Base-by-base conservation (phyloP, 2,113 vertebrate genomes). In the Myiagra hebetior region DNA sequence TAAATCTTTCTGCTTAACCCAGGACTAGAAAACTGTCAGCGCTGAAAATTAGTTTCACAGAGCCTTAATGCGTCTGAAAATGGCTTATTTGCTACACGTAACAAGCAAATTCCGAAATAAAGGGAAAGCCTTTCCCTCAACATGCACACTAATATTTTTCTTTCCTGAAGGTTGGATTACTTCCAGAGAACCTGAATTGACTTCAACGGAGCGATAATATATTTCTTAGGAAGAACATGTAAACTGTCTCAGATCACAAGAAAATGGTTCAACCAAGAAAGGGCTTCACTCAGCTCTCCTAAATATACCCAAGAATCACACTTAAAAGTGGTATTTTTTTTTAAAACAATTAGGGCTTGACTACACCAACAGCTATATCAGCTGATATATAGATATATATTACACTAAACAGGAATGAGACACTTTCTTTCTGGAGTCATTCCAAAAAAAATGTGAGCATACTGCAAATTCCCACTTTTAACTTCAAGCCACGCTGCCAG, bases 141-240 rank as follows among this genome's bases (percentile, higher is more conserved):
- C 65, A 78, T 7, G 6, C 76, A 59, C 79, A 74, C 64, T 87
- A 94, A 91, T 96, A 94, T 94, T 96, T 95, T 95, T 95, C 91
- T 87, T 95, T 92, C 88, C 76, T 89, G 80, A 84, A 96, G 56
- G 69, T 7, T 96, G 95, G 91, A 96, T 89, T 73, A 22, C 72
- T 96, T 96, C 95, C 93, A 94, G 77, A 78, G 77, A 94, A 94
- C 80, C 92, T 89, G 91, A 93, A 75, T 11, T 81, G 79, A 93
- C 91, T 97, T 95, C 92, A 92, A 26, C 10, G 23, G n/a, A 84
- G 30, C 1, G 0, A 81, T 78, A 92, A 89, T 63, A 3, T 62
- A 87, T 81, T 93, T 95, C 83, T 84, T 59, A 65, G 3, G 3
- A 81, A 81, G 72, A 88, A 67, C 76, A 75, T 1, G 20, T 9